These are phyloP conservation scores for Amblyjoppa fuscipennis DNA, from an alignment of 2,888 invertebrate species.

Conservation along the genomic window DNA sequence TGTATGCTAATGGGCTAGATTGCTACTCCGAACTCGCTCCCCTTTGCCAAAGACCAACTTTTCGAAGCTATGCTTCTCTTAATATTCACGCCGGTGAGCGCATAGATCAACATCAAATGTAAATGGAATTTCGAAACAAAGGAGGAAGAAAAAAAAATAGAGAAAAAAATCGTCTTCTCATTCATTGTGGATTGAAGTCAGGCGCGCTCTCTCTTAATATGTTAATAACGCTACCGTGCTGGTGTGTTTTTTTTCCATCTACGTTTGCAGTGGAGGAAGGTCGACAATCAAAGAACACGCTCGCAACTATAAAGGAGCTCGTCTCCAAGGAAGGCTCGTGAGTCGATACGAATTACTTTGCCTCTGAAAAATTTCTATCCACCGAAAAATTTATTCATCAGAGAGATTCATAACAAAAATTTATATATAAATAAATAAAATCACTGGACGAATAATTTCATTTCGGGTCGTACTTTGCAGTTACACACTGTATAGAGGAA, in stretches of 20 bases:
- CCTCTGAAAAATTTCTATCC: conserved; percentile 4
- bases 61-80: conserved; percentile 19
- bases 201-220: conserved; percentile 10
- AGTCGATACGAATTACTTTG: conserved; percentile 80
- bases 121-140: conserved; percentile 15
- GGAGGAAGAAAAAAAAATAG: neutral
- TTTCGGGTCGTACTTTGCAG: conserved; percentile 79
- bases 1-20: conserved; percentile 27
- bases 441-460: neutral
- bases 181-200: conserved; percentile 6
- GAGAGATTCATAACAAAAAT: too few species aligned
- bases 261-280: conserved; percentile 90
- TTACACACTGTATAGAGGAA: conserved; percentile 91
- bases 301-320: conserved; percentile 87
- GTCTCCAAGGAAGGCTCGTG: conserved; percentile 87
- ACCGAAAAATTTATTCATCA: neutral
- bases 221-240: conserved; percentile 3
- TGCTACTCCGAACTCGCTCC: neutral
- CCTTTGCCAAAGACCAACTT: conserved; percentile 11
- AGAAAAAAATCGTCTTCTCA: conserved; percentile 4
- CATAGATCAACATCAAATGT: conserved; percentile 1
- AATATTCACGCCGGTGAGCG: conserved; percentile 6
- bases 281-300: conserved; percentile 89
- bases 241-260: conserved; percentile 52
- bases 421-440: neutral